Percentiles rank a stretch among this genome's conserved stretches.
Evolutionary conservation across 1,140 invertebrate species (phyloP).

Genomic region (Drosophila suzukii): DNA sequence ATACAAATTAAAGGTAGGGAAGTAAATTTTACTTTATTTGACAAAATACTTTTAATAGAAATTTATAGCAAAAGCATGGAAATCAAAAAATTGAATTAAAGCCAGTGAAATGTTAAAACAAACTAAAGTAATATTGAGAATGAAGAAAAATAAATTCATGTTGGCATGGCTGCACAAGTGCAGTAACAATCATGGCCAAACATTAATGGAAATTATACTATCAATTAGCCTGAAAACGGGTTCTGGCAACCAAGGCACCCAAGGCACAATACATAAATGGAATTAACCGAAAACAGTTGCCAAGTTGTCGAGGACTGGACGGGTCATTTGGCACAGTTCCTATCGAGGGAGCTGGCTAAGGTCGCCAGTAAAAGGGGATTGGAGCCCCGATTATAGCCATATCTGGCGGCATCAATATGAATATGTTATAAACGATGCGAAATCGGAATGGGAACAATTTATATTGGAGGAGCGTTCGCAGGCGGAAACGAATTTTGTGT

Average conservation of each 20-base stretch:
- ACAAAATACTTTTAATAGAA: too few relatives aligned
- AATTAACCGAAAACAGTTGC: constrained; percentile 67
- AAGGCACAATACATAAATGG: constrained; percentile 43
- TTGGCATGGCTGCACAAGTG: constrained; percentile 1
- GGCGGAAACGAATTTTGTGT: constrained; percentile 79
- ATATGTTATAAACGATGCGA: constrained; percentile 43
- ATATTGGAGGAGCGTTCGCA: constrained; percentile 55
- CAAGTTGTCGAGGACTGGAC: constrained; percentile 24
- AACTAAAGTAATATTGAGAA: too few relatives aligned
- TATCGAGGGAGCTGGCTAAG: constrained; percentile 48
- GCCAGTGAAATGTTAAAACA: too few relatives aligned
- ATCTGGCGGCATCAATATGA: constrained; percentile 67
- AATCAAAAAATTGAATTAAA: too few relatives aligned
- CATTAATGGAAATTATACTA: constrained; percentile 36
- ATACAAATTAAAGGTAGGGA: too few relatives aligned
- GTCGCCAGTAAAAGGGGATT: constrained; percentile 22
- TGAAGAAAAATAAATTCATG: background rate
- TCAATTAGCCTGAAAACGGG: constrained; percentile 22
- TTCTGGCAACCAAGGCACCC: constrained; percentile 28
- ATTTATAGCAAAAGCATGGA: too few relatives aligned
- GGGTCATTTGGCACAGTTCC: constrained; percentile 54
- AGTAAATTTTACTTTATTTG: too few relatives aligned
- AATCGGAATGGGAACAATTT: constrained; percentile 45
- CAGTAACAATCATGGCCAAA: constrained; percentile 9
- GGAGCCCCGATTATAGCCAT: constrained; percentile 48